Evolutionary conservation across 2,797 vertebrate genomes (phyloP).

Genomic region (Microctenopoma stevenorrisi): DNA sequence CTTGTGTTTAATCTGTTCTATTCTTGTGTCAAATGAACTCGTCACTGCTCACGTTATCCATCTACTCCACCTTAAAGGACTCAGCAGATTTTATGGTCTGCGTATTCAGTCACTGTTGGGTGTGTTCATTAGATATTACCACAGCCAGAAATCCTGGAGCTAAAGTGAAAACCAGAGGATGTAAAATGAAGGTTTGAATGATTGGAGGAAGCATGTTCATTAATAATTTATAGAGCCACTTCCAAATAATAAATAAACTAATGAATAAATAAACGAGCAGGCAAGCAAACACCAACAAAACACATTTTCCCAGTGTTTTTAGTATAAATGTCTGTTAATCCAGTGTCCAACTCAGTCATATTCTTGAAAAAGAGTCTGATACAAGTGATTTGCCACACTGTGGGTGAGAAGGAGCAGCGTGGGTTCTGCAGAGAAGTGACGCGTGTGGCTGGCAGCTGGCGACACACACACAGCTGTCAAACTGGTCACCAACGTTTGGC

Average conservation of each 20-base stretch:
- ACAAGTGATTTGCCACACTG: constrained; percentile 49
- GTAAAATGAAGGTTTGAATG: constrained; percentile 60
- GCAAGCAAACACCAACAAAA: constrained; percentile 86
- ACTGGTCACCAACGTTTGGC: constrained; percentile 44
- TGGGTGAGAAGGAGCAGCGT: constrained; percentile 42
- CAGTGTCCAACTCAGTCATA: constrained; percentile 53
- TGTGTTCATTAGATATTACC: constrained; percentile 28
- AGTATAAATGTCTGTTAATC: constrained; percentile 76
- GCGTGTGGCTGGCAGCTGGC: constrained; percentile 31
- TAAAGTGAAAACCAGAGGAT: constrained; percentile 51
- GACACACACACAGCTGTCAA: constrained; percentile 32
- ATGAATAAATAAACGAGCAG: constrained; percentile 89
- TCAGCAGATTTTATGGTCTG: not conserved
- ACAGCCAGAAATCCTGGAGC: constrained; percentile 18
- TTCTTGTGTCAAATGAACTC: constrained; percentile 27
- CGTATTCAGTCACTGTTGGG: not conserved
- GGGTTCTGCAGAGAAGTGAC: constrained; percentile 40
- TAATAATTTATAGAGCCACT: constrained; percentile 82
- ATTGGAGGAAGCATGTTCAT: constrained; percentile 71
- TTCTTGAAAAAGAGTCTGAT: constrained; percentile 70
- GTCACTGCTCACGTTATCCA: constrained; percentile 33
- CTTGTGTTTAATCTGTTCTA: not conserved
- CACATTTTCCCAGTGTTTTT: constrained; percentile 64
- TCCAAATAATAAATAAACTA: constrained; percentile 87
- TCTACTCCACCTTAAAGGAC: constrained; percentile 6